Evolutionary conservation across 2,797 vertebrate genomes (phyloP).

Genomic region (Champsocephalus esox): DNA sequence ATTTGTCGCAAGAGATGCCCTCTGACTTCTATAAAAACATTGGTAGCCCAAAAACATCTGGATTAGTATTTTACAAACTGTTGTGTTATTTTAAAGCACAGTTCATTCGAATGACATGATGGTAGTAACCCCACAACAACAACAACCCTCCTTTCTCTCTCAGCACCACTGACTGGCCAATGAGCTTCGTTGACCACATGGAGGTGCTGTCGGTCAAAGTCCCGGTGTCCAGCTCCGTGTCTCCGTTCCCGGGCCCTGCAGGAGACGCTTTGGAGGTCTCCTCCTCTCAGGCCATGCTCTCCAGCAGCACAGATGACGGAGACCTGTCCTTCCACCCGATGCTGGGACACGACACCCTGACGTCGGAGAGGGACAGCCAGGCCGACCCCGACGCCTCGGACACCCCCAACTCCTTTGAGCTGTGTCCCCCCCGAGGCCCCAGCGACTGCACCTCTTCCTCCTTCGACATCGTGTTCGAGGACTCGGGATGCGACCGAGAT

Average conservation of each 20-base stretch:
- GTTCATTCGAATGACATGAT: too few species aligned
- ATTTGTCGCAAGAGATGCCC: too few species aligned
- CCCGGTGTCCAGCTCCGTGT: constrained; percentile 86
- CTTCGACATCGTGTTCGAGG: constrained; percentile 95
- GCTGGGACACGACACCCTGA: constrained; percentile 89
- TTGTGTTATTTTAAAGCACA: too few species aligned
- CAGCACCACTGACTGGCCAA: constrained; percentile 93
- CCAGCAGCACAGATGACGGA: constrained; percentile 56
- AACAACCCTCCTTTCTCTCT: constrained; percentile 18
- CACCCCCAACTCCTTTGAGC: constrained; percentile 85
- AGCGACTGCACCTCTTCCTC: constrained; percentile 96
- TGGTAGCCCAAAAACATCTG: too few species aligned
- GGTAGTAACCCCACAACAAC: background rate
- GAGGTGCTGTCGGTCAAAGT: constrained; percentile 94
- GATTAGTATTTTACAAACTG: too few species aligned
- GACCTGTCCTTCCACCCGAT: constrained; percentile 68
- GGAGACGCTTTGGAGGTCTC: constrained; percentile 49
- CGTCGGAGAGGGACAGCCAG: constrained; percentile 87
- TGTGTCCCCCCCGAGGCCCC: constrained; percentile 82
- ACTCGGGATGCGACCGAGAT: constrained; percentile 94
- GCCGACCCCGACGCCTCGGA: constrained; percentile 83
- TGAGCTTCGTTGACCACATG: constrained; percentile 93
- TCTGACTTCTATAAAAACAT: too few species aligned
- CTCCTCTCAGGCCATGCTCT: constrained; percentile 29
- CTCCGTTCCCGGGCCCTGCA: constrained; percentile 50